These are phyloP conservation scores for Gorsachius goisagi DNA, from an alignment of 2,113 vertebrate species.

Conservation along the genomic window DNA sequence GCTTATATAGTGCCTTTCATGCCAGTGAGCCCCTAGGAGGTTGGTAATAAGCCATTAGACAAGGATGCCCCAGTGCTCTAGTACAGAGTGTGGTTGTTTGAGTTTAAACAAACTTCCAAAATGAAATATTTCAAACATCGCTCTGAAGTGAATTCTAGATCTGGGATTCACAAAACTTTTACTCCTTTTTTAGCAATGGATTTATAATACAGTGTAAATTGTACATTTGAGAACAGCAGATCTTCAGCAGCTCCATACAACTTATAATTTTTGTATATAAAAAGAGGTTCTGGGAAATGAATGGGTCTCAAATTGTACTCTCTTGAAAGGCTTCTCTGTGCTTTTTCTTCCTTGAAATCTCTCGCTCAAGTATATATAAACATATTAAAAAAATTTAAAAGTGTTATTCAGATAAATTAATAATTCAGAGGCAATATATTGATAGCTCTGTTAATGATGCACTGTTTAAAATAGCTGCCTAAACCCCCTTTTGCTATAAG, in stretches of 20 bases:
- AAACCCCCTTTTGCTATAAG: not conserved
- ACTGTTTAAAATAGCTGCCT: not conserved
- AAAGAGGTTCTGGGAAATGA: not conserved
- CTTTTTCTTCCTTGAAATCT: not conserved
- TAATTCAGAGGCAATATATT: not conserved
- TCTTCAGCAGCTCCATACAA: not conserved
- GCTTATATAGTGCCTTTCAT: slow-evolving; percentile 24
- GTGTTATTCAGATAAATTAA: not conserved
- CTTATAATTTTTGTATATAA: not conserved
- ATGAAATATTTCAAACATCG: not conserved
- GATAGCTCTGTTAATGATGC: not conserved
- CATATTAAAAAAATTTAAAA: not conserved
- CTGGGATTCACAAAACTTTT: not conserved
- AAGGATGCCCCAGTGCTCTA: not conserved
- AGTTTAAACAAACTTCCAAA: slow-evolving; percentile 16
- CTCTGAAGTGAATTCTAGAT: not conserved
- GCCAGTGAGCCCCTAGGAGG: not conserved
- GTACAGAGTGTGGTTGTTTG: not conserved
- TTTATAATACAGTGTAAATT: not conserved
- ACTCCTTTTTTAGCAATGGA: not conserved
- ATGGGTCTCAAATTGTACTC: not conserved
- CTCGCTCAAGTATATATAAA: not conserved
- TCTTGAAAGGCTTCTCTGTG: not conserved
- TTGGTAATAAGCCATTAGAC: slow-evolving; percentile 25
- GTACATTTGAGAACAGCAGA: not conserved